Conservation (phyloP, 2,888 invertebrate species). For the Tetrapedia diversipes region DNA sequence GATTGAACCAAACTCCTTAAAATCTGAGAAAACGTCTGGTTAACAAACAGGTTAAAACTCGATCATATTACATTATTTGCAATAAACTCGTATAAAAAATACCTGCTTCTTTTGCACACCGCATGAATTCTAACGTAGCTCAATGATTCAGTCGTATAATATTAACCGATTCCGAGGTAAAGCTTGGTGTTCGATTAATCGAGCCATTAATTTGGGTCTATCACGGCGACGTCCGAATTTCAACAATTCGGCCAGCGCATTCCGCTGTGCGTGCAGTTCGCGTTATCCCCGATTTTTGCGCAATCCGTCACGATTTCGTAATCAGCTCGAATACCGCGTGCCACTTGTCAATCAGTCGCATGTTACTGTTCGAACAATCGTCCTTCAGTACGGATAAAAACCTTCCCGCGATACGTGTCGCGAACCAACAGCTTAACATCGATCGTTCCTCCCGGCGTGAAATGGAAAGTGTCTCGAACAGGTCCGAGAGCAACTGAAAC, state of each 20-base stretch:
- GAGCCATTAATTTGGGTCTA: background rate
- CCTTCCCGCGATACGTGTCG: conserved; percentile 22
- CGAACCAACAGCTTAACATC: background rate
- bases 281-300: conserved; percentile 30
- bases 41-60: too few species aligned
- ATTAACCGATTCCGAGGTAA: too few species aligned
- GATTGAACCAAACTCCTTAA: too few species aligned
- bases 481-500: background rate
- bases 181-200: too few species aligned
- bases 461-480: conserved; percentile 7
- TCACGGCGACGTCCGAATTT: conserved; percentile 2
- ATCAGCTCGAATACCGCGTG: conserved; percentile 25
- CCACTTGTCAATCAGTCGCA: conserved; percentile 3
- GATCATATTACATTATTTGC: too few species aligned
- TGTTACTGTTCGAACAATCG: conserved; percentile 45
- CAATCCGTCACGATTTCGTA: conserved; percentile 53
- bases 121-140: too few species aligned
- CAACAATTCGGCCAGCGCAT: conserved; percentile 15
- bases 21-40: too few species aligned
- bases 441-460: conserved; percentile 11
- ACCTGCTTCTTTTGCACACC: too few species aligned
- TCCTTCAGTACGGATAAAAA: conserved; percentile 45
- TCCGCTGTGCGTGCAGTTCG: conserved; percentile 55
- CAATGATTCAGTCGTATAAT: too few species aligned
- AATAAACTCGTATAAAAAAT: too few species aligned